Percentiles rank a stretch among this genome's conserved stretches.
phyloP scores from a whole-genome alignment of 2,113 vertebrate genomes.

The Seriola quinqueradiata region DNA sequence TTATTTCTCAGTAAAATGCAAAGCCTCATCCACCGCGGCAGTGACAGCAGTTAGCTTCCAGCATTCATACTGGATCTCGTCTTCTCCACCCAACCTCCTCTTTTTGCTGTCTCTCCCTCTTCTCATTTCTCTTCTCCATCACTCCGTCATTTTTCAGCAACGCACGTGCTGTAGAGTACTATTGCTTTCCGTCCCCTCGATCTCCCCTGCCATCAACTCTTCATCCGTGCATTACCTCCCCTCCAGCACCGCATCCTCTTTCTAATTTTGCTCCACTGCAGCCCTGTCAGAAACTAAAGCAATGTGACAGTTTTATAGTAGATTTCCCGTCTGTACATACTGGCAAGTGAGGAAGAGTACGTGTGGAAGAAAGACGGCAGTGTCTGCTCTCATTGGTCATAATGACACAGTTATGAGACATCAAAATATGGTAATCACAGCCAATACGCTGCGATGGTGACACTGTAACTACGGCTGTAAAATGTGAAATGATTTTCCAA shows the following conservation, averaged over 20 bases:
- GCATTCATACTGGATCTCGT: not conserved
- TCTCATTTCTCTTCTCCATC: constrained; percentile 3
- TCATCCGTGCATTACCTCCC: not conserved
- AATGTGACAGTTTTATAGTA: constrained; percentile 34
- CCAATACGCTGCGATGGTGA: constrained; percentile 33
- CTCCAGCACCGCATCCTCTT: not conserved
- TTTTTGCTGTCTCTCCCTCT: not conserved
- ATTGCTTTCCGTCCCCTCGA: constrained; percentile 1
- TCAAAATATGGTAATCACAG: constrained; percentile 59
- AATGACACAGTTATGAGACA: constrained; percentile 53
- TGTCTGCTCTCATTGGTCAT: constrained; percentile 39
- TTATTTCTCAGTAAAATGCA: constrained; percentile 60
- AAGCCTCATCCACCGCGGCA: constrained; percentile 47
- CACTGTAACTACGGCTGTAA: constrained; percentile 49
- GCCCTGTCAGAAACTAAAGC: constrained; percentile 28
- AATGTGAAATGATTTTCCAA: constrained; percentile 53
- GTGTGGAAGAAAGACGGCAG: constrained; percentile 8
- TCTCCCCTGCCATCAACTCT: not conserved
- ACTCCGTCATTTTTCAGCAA: constrained; percentile 37
- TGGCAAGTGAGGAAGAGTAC: not conserved
- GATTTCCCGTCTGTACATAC: constrained; percentile 38
- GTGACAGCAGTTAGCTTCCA: constrained; percentile 44
- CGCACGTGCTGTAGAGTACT: constrained; percentile 2
- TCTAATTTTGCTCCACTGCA: constrained; percentile 12
- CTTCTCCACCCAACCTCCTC: not conserved